Percentiles rank a stretch among this genome's conserved stretches.
Conservation (phyloP, 2,888 invertebrate species). For the Seira ritae region DNA sequence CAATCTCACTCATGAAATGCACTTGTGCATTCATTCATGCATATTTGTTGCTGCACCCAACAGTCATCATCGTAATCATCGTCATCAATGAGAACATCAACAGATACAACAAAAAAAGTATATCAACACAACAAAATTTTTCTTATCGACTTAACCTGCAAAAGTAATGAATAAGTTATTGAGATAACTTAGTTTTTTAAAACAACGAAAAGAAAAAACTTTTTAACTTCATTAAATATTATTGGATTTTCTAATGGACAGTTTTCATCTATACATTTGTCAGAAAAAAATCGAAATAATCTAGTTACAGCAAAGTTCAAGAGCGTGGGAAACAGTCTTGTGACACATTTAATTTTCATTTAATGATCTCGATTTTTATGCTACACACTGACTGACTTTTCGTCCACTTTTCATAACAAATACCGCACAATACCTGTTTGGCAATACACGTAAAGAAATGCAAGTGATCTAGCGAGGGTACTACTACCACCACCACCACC, state of each 20-base stretch:
- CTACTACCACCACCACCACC: too few species aligned
- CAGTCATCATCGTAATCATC: slow-evolving; percentile 16
- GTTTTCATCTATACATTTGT: slow-evolving; percentile 28
- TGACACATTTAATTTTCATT: slow-evolving; percentile 63
- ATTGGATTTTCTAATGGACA: slow-evolving; percentile 17
- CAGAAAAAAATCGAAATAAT: slow-evolving; percentile 17
- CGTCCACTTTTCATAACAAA: not conserved
- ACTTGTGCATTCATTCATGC: slow-evolving; percentile 26
- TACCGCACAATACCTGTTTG: slow-evolving; percentile 40
- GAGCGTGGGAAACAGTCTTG: slow-evolving; percentile 68
- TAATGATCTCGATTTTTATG: slow-evolving; percentile 54
- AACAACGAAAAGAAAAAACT: not conserved
- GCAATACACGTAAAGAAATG: not conserved
- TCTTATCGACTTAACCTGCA: not conserved
- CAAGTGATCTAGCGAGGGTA: too few species aligned
- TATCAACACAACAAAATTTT: not conserved
- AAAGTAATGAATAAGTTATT: slow-evolving; percentile 8
- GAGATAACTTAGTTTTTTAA: not conserved
- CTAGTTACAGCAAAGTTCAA: slow-evolving; percentile 51
- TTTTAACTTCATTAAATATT: slow-evolving; percentile 21
- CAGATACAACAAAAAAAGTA: not conserved
- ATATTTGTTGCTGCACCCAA: slow-evolving; percentile 41
- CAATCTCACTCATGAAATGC: not conserved
- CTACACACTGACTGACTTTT: slow-evolving; percentile 53
- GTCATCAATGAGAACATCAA: not conserved